Evolutionary conservation across 2,797 vertebrate species (phyloP), one percentile per base, ranked within the genome.

Genomic region (Sciurus carolinensis): DNA sequence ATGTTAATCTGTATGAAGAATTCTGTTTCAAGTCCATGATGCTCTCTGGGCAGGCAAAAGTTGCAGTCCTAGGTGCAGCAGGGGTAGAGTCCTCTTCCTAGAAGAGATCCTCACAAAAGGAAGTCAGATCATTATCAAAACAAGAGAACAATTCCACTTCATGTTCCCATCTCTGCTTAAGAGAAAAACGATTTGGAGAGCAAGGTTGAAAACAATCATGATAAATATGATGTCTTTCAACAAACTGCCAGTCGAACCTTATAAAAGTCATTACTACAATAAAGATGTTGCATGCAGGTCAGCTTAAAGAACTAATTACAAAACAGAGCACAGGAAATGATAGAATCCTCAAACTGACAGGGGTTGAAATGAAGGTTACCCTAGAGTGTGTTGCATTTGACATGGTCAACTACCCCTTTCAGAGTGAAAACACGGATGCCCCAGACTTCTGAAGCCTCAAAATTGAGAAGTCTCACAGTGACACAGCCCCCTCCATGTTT

Each of bases 21-120:
- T 96, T 92, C 66, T 94, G 89, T 93, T 96, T 95, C 44, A 95
- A 84, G 94, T 90, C 52, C 47, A 4, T 26, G 24, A n/a, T 28
- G 7, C 13, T 73, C 13, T 79, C 47, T 33, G 39, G 73, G 20
- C 44, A 72, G 67, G 42, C 33, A 84, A 59, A 33, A 59, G 42
- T 59, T 85, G n/a, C 50, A 93, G 66, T 91, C 11, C 47, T 17
- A 66, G 8, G 39, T 71, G 67, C 47, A 4, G 24, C 26, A 28
- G 54, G 39, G 8, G 30, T 47, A 9, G 20, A 26, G 12, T 77
- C 18, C 9, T 42, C 47, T 92, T 44, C 62, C 28, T 89, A 75
- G 66, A 54, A 73, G 20, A 85, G 54, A 80, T 24, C 5, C 7
- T 93, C 39, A 30, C 52, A 22, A 69, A 83, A 66, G 50, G 33